Conservation (phyloP, 92 coral and sea anemone species). For the Hydrozoanthus gracilis region DNA sequence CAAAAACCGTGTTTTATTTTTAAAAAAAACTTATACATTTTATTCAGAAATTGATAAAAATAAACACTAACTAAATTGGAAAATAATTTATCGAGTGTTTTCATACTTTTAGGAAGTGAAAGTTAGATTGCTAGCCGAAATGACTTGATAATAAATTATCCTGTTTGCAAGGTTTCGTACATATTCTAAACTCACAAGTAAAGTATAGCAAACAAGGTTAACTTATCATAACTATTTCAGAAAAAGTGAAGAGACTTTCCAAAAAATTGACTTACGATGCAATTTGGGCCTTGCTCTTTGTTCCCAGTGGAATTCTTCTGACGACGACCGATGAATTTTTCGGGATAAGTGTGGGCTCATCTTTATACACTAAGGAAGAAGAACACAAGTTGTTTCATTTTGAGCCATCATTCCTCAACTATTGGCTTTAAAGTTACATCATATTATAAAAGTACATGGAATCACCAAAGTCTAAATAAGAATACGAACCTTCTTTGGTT, state of each 20-base stretch:
- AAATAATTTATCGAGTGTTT: too few relatives aligned
- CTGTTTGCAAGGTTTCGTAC: too few relatives aligned
- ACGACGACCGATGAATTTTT: slow-evolving; percentile 97
- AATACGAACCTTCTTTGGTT: slow-evolving; percentile 88
- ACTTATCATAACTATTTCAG: background rate
- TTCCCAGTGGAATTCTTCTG: slow-evolving; percentile 93
- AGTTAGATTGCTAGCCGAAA: too few relatives aligned
- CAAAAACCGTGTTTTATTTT: too few relatives aligned
- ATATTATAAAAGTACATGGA: background rate
- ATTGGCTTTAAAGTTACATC: background rate
- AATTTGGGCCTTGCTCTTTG: slow-evolving; percentile 90
- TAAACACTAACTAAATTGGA: too few relatives aligned
- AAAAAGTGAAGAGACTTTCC: background rate
- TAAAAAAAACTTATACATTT: too few relatives aligned
- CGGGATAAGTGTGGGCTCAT: slow-evolving; percentile 88
- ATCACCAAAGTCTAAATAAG: background rate
- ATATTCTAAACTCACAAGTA: too few relatives aligned
- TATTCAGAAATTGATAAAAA: too few relatives aligned
- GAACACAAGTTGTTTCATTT: background rate
- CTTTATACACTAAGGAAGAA: slow-evolving; percentile 82
- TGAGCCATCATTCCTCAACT: background rate
- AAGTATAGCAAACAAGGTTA: too few relatives aligned
- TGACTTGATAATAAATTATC: too few relatives aligned
- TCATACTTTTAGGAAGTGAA: too few relatives aligned
- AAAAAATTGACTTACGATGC: slow-evolving; percentile 86